These are phyloP conservation scores for Nowickia ferox DNA, from an alignment of 2,888 invertebrate species.

Conservation along the genomic window DNA sequence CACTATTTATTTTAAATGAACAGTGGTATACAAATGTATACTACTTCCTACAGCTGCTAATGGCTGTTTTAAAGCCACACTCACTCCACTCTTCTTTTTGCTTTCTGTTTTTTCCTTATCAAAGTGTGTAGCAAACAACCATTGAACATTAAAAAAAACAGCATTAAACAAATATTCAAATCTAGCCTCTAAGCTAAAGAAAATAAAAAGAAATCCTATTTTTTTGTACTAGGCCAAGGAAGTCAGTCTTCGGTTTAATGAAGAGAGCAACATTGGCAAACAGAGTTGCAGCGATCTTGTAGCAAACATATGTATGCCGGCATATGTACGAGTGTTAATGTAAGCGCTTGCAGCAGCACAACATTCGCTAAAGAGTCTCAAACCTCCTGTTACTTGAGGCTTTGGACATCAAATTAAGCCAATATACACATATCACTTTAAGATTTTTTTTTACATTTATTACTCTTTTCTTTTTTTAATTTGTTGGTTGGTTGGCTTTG, in stretches of 20 bases:
- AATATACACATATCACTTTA: constrained; percentile 30
- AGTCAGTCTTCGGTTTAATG: background rate
- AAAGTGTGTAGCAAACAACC: constrained; percentile 36
- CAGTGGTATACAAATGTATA: constrained; percentile 7
- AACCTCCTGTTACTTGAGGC: constrained; percentile 56
- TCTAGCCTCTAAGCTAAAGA: background rate
- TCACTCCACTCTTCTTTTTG: background rate
- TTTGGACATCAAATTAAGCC: constrained; percentile 68
- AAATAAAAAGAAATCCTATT: background rate
- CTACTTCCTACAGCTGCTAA: constrained; percentile 44
- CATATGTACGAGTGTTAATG: background rate
- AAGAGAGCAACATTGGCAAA: background rate
- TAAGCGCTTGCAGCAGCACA: background rate
- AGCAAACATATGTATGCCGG: background rate
- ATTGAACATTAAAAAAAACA: constrained; percentile 50
- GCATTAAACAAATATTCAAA: constrained; percentile 45
- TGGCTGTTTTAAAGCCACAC: background rate
- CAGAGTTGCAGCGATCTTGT: constrained; percentile 1
- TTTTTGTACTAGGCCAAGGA: constrained; percentile 4
- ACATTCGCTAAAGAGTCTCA: background rate
- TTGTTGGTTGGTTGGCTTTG: background rate
- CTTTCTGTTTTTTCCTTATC: constrained; percentile 27
- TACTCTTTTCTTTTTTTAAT: background rate
- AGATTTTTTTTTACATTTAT: constrained; percentile 7
- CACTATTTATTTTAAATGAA: constrained; percentile 24